Conservation (phyloP, 2,113 vertebrate genomes). For the Gymnogyps californianus region DNA sequence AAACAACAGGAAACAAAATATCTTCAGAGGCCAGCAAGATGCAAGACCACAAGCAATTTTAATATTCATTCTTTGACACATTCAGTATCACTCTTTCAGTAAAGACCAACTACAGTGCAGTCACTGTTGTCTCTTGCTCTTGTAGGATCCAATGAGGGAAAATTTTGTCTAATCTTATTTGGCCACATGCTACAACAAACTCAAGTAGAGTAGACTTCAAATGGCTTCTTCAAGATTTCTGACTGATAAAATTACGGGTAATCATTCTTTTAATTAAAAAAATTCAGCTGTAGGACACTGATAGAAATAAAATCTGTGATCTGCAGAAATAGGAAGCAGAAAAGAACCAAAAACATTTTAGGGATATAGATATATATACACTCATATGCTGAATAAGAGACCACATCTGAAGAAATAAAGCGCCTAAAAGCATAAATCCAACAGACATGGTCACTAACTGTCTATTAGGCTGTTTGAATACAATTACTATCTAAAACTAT, state of each 20-base stretch:
- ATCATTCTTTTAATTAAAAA: neutral
- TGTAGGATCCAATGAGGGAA: accelerated
- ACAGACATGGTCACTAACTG: neutral
- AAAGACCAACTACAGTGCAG: neutral
- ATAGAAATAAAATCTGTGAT: neutral
- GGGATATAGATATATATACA: neutral
- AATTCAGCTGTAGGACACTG: neutral
- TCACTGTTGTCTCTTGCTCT: neutral
- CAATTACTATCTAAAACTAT: neutral
- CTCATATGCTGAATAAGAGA: neutral
- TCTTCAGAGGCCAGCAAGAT: neutral
- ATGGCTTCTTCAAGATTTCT: neutral
- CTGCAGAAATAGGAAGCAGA: neutral
- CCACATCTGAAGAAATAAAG: neutral
- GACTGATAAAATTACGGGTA: neutral
- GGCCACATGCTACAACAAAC: neutral
- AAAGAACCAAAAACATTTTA: neutral
- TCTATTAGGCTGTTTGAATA: neutral
- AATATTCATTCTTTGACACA: neutral
- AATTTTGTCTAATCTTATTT: neutral
- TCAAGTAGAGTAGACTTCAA: accelerated
- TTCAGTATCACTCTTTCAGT: neutral
- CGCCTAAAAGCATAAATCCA: neutral
- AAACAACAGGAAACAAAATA: neutral
- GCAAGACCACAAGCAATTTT: neutral